Percentiles rank a stretch among this genome's conserved stretches.
These are phyloP conservation scores for Solenodon paradoxus DNA, from an alignment of 2,113 vertebrate genomes.

Conservation along the genomic window DNA sequence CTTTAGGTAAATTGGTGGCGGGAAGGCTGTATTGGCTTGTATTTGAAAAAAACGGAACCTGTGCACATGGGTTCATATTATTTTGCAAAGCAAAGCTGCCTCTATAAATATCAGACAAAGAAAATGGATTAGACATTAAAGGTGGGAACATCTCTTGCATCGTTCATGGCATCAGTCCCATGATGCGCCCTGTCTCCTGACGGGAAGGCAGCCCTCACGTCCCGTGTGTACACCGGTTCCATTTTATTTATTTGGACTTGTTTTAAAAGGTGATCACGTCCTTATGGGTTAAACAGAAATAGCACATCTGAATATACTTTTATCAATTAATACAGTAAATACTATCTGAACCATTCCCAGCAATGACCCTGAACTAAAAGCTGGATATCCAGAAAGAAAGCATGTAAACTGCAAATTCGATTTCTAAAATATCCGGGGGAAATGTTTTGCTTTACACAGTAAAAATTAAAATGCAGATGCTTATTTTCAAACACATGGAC, in stretches of 20 bases:
- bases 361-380: background rate
- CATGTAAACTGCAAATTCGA: background rate
- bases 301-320: background rate
- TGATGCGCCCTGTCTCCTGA: background rate
- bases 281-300: background rate
- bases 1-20: too few species aligned
- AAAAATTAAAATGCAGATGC: background rate
- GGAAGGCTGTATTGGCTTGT: too few species aligned
- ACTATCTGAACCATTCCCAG: background rate
- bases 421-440: background rate
- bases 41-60: too few species aligned
- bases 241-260: background rate
- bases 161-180: background rate
- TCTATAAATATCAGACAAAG: too few species aligned
- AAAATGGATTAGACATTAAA: too few species aligned
- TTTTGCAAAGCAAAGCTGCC: too few species aligned
- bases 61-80: too few species aligned
- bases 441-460: background rate
- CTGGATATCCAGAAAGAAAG: background rate
- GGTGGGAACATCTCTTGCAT: constrained; percentile 26
- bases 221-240: background rate
- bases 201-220: too few species aligned
- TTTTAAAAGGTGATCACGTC: background rate
- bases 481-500: background rate
- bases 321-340: background rate